phyloP scores from a whole-genome alignment of 2,113 vertebrate species.

The Sylvietta virens region DNA sequence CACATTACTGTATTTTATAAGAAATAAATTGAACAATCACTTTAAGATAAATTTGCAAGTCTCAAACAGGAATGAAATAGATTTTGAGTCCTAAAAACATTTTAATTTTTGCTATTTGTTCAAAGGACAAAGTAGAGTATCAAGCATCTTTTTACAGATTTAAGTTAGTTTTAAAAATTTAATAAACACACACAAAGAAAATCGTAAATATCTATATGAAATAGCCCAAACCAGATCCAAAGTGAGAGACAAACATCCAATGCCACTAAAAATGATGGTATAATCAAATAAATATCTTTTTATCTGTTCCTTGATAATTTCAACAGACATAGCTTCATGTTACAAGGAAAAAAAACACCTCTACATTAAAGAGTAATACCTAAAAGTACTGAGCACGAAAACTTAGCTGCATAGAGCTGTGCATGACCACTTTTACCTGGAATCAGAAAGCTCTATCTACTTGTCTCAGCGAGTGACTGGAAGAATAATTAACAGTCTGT shows the following conservation, averaged over 20 bases:
- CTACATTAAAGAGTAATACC: neutral
- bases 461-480: neutral
- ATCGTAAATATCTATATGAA: neutral
- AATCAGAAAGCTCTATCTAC: neutral
- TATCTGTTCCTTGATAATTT: neutral
- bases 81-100: neutral
- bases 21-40: neutral
- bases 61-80: neutral
- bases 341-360: neutral
- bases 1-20: neutral
- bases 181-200: neutral
- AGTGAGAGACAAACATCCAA: neutral
- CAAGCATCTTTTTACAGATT: neutral
- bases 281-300: neutral
- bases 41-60: neutral
- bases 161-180: neutral
- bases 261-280: neutral
- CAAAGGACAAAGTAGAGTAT: neutral
- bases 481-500: constrained; percentile 38
- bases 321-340: neutral
- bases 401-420: neutral
- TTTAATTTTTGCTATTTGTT: neutral
- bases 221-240: neutral
- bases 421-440: neutral
- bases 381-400: neutral